These are phyloP conservation scores for Marcusenius ussheri DNA, from an alignment of 2,113 vertebrate species.

Conservation along the genomic window DNA sequence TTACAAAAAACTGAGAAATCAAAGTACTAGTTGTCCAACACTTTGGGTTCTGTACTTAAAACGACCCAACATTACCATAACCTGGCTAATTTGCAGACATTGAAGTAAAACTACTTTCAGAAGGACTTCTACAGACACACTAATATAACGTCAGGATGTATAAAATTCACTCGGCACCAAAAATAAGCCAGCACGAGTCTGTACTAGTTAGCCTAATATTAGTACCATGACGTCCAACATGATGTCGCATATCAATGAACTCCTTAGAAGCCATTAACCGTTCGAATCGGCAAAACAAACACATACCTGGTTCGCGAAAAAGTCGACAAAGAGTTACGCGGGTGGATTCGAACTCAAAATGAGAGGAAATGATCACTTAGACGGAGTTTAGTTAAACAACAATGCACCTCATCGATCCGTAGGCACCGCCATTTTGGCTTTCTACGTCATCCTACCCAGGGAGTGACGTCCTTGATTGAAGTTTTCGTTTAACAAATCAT, in stretches of 20 bases:
- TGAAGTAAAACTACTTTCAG: neutral
- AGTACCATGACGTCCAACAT: slow-evolving; percentile 1
- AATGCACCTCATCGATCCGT: slow-evolving; percentile 41
- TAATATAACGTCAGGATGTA: neutral
- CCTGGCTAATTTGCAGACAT: neutral
- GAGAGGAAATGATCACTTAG: neutral
- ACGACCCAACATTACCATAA: neutral
- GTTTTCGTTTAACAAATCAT: neutral
- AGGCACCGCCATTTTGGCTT: slow-evolving; percentile 46
- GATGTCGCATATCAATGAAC: neutral
- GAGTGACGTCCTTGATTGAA: neutral
- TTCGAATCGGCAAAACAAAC: neutral
- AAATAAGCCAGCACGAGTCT: neutral
- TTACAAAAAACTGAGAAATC: neutral
- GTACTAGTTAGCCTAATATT: neutral
- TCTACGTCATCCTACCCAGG: neutral
- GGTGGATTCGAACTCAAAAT: neutral
- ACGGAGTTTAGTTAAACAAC: slow-evolving; percentile 21
- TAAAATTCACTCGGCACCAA: neutral
- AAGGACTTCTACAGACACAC: neutral
- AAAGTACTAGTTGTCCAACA: neutral
- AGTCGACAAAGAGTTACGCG: neutral
- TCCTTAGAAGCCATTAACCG: neutral
- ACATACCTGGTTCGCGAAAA: neutral
- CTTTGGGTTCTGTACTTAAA: neutral